Conservation (phyloP, 2,113 vertebrate species). For the Hassar affinis region DNA sequence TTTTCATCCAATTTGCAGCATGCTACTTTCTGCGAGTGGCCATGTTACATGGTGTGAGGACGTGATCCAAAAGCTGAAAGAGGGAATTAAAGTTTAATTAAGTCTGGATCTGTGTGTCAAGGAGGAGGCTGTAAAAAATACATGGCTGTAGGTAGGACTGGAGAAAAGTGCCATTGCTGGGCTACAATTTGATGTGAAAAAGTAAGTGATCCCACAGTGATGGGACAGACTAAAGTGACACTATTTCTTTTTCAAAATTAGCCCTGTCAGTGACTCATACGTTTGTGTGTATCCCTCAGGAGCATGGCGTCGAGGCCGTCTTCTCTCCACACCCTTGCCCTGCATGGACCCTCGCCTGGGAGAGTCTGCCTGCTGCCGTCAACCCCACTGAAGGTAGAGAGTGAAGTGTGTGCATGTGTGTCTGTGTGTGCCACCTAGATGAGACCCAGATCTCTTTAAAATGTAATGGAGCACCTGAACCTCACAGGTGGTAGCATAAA, state of each 20-base stretch:
- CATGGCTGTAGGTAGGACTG: not conserved
- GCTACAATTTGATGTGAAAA: not conserved
- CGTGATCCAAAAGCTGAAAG: not conserved
- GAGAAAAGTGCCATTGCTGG: not conserved
- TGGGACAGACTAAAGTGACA: too few species aligned
- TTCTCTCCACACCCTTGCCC: conserved; percentile 86
- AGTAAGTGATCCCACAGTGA: not conserved
- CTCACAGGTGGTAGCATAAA: conserved; percentile 28
- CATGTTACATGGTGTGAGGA: not conserved
- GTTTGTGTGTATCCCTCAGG: conserved; percentile 64
- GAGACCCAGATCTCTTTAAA: conserved; percentile 10
- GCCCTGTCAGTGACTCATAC: conserved; percentile 56
- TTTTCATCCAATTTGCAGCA: conserved; percentile 1
- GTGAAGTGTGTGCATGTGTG: conserved; percentile 38
- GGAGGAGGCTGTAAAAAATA: not conserved
- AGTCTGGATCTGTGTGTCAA: not conserved
- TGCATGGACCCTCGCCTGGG: conserved; percentile 85
- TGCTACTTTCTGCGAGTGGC: not conserved
- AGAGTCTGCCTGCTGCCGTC: conserved; percentile 81
- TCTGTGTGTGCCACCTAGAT: not conserved
- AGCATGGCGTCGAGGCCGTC: conserved; percentile 82
- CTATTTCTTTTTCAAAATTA: too few species aligned
- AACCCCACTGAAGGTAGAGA: conserved; percentile 91
- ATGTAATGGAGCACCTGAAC: conserved; percentile 21
- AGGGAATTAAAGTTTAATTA: not conserved